These are phyloP conservation scores for Aspidiotus rigidus DNA, from an alignment of 2,888 invertebrate genomes.

Conservation along the genomic window DNA sequence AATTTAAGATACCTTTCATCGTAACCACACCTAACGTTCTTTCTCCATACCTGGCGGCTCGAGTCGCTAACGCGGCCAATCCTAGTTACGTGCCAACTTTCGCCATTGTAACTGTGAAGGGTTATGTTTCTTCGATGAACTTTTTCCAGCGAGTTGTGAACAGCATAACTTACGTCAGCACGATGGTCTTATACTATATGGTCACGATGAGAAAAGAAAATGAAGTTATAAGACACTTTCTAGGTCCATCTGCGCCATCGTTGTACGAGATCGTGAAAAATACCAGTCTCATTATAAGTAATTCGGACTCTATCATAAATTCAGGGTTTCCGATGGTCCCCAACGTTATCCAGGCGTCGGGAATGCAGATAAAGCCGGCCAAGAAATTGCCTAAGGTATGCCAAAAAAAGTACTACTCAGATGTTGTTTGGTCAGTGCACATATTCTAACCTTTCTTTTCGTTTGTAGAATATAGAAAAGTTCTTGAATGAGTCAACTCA, in stretches of 20 bases:
- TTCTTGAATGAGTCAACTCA: no score
- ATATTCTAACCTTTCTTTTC: no score
- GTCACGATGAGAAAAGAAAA: conserved; percentile 8
- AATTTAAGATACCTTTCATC: no score
- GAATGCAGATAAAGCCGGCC: neutral
- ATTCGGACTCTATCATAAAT: neutral
- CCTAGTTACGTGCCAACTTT: conserved; percentile 40
- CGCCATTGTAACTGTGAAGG: neutral
- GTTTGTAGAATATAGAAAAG: no score
- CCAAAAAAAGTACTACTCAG: no score
- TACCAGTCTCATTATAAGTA: neutral
- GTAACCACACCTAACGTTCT: no score
- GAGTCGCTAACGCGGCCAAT: no score
- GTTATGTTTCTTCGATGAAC: neutral
- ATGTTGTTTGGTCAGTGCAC: no score
- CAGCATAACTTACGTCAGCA: neutral
- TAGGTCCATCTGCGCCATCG: neutral
- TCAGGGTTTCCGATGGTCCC: neutral
- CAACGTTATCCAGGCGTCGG: neutral
- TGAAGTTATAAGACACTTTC: conserved; percentile 1
- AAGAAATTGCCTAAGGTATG: neutral
- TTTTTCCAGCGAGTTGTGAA: neutral
- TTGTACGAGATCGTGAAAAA: conserved; percentile 1
- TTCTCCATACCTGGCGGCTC: no score
- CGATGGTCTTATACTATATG: neutral